These are phyloP conservation scores for Epirrhoe tristata DNA, from an alignment of 2,888 invertebrate species.

Conservation along the genomic window DNA sequence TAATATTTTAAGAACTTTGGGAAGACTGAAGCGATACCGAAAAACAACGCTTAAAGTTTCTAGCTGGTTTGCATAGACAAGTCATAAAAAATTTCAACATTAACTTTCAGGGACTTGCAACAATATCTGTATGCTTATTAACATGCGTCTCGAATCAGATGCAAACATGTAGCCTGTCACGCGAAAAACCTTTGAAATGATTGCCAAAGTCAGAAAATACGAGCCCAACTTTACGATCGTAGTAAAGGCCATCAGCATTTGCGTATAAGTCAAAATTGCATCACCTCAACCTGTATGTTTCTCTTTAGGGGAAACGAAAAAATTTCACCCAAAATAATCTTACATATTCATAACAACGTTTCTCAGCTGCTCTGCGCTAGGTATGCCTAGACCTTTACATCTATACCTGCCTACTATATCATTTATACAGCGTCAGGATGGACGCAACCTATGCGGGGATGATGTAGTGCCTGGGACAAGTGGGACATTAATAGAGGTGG, in stretches of 20 bases:
- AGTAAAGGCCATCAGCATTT: slow-evolving; percentile 23
- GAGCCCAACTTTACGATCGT: slow-evolving; percentile 21
- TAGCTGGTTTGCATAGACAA: neutral
- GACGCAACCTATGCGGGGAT: too few species aligned
- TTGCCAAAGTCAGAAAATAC: slow-evolving; percentile 28
- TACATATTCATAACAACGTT: too few species aligned
- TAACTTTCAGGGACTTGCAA: slow-evolving; percentile 1
- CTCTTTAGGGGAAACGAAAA: neutral
- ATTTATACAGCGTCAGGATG: too few species aligned
- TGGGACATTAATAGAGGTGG: too few species aligned
- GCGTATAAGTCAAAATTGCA: slow-evolving; percentile 12
- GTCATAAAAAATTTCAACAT: slow-evolving; percentile 6
- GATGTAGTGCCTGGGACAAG: too few species aligned
- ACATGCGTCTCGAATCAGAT: slow-evolving; percentile 22
- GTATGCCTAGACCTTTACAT: too few species aligned
- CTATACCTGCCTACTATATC: too few species aligned
- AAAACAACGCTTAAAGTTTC: neutral
- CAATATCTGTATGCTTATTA: slow-evolving; percentile 14
- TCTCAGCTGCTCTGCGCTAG: too few species aligned
- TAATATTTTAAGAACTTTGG: too few species aligned
- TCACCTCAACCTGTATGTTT: neutral
- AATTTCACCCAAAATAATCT: neutral
- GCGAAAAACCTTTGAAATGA: slow-evolving; percentile 23
- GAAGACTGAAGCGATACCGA: neutral
- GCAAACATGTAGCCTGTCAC: slow-evolving; percentile 14